Evolutionary conservation across 1,140 invertebrate species (phyloP).

Genomic region (Hydropsyche tenuis): DNA sequence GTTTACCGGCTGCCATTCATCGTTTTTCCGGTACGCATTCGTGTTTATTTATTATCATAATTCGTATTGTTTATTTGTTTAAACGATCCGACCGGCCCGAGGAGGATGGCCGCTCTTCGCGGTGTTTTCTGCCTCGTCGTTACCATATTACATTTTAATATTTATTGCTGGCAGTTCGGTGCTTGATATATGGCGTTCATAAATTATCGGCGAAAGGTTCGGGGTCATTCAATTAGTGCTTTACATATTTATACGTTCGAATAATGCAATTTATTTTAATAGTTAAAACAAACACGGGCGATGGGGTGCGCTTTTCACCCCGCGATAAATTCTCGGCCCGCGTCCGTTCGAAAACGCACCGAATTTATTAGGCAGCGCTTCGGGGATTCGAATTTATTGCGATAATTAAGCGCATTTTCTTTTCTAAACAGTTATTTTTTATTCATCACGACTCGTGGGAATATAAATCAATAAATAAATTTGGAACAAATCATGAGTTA

Average conservation of each 20-base stretch:
- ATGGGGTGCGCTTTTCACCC: slow-evolving; percentile 3
- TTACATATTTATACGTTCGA: slow-evolving; percentile 50
- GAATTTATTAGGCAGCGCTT: background rate
- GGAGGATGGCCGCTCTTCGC: background rate
- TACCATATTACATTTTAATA: slow-evolving; percentile 38
- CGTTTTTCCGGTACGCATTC: slow-evolving; percentile 3
- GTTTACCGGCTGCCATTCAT: background rate
- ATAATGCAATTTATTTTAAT: slow-evolving; percentile 51
- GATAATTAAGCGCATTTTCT: too few species aligned
- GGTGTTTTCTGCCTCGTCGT: slow-evolving; percentile 25
- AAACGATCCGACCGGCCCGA: background rate
- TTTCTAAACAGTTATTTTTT: too few species aligned
- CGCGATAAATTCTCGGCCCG: background rate
- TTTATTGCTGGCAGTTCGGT: slow-evolving; percentile 26
- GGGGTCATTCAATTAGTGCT: slow-evolving; percentile 48
- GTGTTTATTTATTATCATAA: background rate
- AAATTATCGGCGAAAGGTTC: slow-evolving; percentile 45
- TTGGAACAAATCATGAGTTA: too few species aligned
- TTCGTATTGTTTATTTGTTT: slow-evolving; percentile 15
- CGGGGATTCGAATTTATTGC: too few species aligned
- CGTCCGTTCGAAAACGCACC: background rate
- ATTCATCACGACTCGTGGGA: too few species aligned
- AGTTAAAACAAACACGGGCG: slow-evolving; percentile 48
- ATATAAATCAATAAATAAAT: too few species aligned
- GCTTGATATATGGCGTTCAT: slow-evolving; percentile 45